These are phyloP conservation scores for Orgyia antiqua DNA, from an alignment of 2,888 invertebrate genomes.

Conservation along the genomic window DNA sequence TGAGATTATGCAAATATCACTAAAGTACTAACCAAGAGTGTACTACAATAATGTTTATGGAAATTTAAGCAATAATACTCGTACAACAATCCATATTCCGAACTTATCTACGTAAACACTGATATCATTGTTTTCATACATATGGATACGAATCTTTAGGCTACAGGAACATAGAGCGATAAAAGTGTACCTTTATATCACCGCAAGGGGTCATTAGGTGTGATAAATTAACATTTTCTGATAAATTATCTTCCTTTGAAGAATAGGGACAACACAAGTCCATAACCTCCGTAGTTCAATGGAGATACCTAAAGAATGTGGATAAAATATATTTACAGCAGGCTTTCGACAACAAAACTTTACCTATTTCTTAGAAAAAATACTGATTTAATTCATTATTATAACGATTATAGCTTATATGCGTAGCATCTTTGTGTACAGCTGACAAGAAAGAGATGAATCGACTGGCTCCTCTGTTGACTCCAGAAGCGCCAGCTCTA, in stretches of 20 bases:
- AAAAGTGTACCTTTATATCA: constrained; percentile 57
- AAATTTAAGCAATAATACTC: no score
- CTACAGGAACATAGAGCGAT: constrained; percentile 29
- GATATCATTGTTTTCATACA: constrained; percentile 56
- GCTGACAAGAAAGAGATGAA: constrained; percentile 73
- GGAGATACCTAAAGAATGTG: constrained; percentile 62
- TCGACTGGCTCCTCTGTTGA: constrained; percentile 53
- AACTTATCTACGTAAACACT: constrained; percentile 58
- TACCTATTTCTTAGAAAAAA: constrained; percentile 40
- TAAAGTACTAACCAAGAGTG: no score
- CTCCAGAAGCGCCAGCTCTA: constrained; percentile 60
- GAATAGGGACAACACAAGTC: constrained; percentile 64
- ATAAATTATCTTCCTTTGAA: constrained; percentile 61
- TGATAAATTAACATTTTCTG: constrained; percentile 53
- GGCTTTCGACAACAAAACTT: constrained; percentile 29
- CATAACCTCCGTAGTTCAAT: constrained; percentile 70
- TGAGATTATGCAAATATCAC: no score
- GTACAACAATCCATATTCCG: constrained; percentile 31
- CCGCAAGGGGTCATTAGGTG: constrained; percentile 66
- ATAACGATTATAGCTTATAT: constrained; percentile 49
- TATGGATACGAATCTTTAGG: constrained; percentile 31
- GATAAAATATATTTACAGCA: constrained; percentile 36
- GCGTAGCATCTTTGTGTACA: constrained; percentile 76
- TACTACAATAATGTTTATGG: no score
- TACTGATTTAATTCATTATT: constrained; percentile 68